phyloP scores from a whole-genome alignment of 2,113 vertebrate species.

The Lophura nycthemera region DNA sequence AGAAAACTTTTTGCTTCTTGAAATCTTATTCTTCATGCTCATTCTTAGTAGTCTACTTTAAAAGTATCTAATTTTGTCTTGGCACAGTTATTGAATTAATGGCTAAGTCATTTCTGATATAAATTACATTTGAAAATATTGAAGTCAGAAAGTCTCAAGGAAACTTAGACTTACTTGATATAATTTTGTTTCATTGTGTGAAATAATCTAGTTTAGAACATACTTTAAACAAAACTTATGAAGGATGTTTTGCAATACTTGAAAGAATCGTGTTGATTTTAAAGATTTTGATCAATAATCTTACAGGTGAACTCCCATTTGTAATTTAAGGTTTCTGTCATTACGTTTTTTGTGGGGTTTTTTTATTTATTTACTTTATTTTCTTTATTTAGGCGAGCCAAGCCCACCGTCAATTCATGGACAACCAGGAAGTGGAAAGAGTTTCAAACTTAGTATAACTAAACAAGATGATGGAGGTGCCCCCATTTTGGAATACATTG shows the following conservation, averaged over 20 bases:
- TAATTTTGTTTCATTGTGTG: not conserved
- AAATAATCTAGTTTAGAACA: not conserved
- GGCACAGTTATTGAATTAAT: not conserved
- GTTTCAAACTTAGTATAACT: slow-evolving; percentile 92
- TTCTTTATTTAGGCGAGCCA: slow-evolving; percentile 86
- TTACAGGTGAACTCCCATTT: not conserved
- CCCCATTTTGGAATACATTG: slow-evolving; percentile 95
- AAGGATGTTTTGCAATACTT: not conserved
- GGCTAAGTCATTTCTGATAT: not conserved
- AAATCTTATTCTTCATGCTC: not conserved
- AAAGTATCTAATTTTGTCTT: not conserved
- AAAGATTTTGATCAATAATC: not conserved
- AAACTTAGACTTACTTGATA: not conserved
- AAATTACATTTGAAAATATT: not conserved
- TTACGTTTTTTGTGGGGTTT: not conserved
- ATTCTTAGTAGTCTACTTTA: not conserved
- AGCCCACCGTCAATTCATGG: slow-evolving; percentile 96
- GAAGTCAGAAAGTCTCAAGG: not conserved
- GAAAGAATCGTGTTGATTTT: not conserved
- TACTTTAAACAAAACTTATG: not conserved
- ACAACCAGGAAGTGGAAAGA: slow-evolving; percentile 92
- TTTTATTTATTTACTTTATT: not conserved
- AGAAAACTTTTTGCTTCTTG: not conserved
- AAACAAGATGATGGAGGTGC: slow-evolving; percentile 98
- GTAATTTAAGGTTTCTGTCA: not conserved